Evolutionary conservation across 2,888 invertebrate species (phyloP).

Genomic region (Agrochola litura): DNA sequence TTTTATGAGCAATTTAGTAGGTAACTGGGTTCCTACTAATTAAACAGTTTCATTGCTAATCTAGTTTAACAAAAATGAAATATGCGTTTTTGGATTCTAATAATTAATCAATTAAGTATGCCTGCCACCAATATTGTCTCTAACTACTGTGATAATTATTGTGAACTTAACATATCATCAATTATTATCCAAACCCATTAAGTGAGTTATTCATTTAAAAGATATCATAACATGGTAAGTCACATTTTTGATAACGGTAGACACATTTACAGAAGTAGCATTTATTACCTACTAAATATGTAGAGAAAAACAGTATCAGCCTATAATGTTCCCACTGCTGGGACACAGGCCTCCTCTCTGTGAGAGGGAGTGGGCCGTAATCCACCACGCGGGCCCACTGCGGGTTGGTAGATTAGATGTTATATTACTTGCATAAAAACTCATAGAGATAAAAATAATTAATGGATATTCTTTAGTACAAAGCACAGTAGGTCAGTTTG

Average conservation of each 20-base stretch:
- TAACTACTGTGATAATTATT: neutral
- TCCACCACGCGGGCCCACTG: no score
- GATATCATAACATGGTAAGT: neutral
- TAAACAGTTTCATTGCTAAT: no score
- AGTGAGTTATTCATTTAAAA: neutral
- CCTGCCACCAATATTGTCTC: neutral
- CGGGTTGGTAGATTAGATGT: no score
- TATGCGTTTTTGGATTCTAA: neutral
- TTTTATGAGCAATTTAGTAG: no score
- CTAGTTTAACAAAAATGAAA: neutral
- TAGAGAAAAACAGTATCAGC: no score
- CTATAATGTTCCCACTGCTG: no score
- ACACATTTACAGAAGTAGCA: neutral
- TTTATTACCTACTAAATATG: neutral
- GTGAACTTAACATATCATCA: neutral
- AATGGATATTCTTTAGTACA: neutral
- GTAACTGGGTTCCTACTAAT: no score
- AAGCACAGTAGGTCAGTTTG: no score
- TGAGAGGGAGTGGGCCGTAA: no score
- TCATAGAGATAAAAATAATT: neutral
- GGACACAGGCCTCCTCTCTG: no score
- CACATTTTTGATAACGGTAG: neutral
- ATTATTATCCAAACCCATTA: neutral
- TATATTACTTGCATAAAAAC: neutral
- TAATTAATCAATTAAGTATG: neutral